These are phyloP conservation scores for Sceloporus tristichus DNA, from an alignment of 2,113 vertebrate genomes.

Conservation along the genomic window DNA sequence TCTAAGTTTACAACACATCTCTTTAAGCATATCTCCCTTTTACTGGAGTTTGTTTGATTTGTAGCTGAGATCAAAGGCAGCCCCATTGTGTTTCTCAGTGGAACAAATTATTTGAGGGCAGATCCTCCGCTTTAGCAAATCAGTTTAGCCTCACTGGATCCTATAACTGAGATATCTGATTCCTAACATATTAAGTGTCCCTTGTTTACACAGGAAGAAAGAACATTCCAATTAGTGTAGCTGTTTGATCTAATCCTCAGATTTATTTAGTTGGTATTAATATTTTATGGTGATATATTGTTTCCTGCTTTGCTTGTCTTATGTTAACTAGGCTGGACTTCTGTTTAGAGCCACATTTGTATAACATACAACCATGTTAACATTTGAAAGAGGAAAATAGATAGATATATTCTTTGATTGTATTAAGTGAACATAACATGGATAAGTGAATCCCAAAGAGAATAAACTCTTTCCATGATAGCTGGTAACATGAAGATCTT, in stretches of 20 bases:
- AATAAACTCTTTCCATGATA: not conserved
- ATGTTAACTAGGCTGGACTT: conserved; percentile 4
- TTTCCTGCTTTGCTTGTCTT: conserved; percentile 27
- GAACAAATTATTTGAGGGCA: conserved; percentile 35
- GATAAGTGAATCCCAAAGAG: not conserved
- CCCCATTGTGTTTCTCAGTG: not conserved
- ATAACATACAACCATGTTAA: not conserved
- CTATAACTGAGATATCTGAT: conserved; percentile 16
- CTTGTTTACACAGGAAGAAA: conserved; percentile 32
- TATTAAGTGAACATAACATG: not conserved
- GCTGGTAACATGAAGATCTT: not conserved
- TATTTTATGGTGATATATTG: not conserved
- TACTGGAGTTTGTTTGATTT: conserved; percentile 30
- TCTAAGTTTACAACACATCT: conserved; percentile 24
- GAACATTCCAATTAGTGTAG: conserved; percentile 27
- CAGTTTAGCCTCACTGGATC: conserved; percentile 9
- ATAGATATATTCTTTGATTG: not conserved
- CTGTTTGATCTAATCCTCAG: conserved; percentile 33
- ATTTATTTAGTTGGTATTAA: conserved; percentile 29
- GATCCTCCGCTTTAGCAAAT: conserved; percentile 24
- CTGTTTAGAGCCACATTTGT: conserved; percentile 19
- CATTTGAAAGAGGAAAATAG: conserved; percentile 2
- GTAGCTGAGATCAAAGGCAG: conserved; percentile 29
- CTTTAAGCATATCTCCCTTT: conserved; percentile 12
- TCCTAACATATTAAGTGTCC: conserved; percentile 43